phyloP scores from a whole-genome alignment of 2,113 vertebrate genomes.

The Paedocypris sp. region DNA sequence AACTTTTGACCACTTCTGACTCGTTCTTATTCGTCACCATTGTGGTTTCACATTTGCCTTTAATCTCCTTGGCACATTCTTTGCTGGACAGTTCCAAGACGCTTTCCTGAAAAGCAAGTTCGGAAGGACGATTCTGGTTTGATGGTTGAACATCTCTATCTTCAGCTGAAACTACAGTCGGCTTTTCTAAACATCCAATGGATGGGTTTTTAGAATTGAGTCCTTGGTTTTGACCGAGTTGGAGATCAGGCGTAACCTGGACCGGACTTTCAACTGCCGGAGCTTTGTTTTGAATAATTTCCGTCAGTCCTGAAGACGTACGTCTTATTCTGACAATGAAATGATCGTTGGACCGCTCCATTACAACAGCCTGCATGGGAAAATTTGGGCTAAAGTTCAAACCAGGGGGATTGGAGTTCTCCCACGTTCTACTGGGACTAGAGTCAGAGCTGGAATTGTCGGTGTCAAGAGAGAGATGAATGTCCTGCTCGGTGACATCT shows the following conservation, averaged over 20 bases:
- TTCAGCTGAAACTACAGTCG: background rate
- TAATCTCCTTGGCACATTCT: background rate
- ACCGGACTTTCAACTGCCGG: constrained; percentile 8
- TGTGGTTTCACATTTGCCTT: background rate
- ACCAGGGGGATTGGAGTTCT: constrained; percentile 42
- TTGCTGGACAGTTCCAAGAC: background rate
- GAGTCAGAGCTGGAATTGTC: constrained; percentile 85
- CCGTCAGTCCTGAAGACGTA: constrained; percentile 33
- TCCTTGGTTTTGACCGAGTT: too few relatives aligned
- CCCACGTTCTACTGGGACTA: constrained; percentile 59
- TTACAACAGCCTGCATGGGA: constrained; percentile 89
- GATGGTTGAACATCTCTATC: background rate
- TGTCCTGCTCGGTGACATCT: constrained; percentile 86
- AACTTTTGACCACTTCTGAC: constrained; percentile 46
- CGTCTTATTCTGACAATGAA: constrained; percentile 89
- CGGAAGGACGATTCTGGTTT: background rate
- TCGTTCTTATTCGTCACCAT: background rate
- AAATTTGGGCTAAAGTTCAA: constrained; percentile 78
- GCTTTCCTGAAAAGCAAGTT: background rate
- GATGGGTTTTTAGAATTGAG: background rate
- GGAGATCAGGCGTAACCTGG: too few relatives aligned
- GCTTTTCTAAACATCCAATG: background rate
- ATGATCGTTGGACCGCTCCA: constrained; percentile 92
- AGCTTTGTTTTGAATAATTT: constrained; percentile 15
- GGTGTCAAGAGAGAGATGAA: constrained; percentile 85